Conservation (phyloP, 2,113 vertebrate genomes). For the Blennius ocellaris region DNA sequence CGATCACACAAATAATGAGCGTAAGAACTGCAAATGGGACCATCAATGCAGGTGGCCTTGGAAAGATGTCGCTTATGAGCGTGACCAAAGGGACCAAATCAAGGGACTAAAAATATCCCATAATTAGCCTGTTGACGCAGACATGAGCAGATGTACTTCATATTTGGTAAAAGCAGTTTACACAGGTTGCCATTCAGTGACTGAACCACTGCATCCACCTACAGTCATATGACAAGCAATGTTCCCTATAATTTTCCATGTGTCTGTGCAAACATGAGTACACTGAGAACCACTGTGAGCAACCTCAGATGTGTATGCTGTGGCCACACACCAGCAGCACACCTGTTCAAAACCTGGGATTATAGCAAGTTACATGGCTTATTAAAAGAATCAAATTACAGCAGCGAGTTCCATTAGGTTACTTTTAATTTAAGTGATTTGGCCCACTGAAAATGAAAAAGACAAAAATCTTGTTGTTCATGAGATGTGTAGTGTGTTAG, state of each 20-base stretch:
- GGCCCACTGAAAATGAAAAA: too few species aligned
- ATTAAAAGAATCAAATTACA: too few species aligned
- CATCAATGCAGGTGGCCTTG: conserved; percentile 44
- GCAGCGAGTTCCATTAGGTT: too few species aligned
- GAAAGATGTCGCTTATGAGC: conserved; percentile 36
- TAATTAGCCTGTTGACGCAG: conserved; percentile 22
- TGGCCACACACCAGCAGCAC: too few species aligned
- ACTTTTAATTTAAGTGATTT: too few species aligned
- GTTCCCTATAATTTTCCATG: too few species aligned
- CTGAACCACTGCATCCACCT: background rate
- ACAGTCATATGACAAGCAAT: background rate
- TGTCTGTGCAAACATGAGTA: background rate
- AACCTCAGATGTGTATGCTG: too few species aligned
- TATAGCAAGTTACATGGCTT: too few species aligned
- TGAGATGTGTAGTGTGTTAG: too few species aligned
- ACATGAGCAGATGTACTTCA: conserved; percentile 17
- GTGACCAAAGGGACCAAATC: conserved; percentile 56
- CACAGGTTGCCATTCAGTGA: background rate
- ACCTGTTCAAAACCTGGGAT: too few species aligned
- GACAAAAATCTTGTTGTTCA: too few species aligned
- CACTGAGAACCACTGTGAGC: too few species aligned
- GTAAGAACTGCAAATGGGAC: conserved; percentile 42
- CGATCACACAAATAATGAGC: conserved; percentile 19
- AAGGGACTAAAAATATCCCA: conserved; percentile 21
- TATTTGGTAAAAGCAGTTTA: background rate